Conservation (phyloP, 2,888 invertebrate species). For the Noctuana brunneofusca region DNA sequence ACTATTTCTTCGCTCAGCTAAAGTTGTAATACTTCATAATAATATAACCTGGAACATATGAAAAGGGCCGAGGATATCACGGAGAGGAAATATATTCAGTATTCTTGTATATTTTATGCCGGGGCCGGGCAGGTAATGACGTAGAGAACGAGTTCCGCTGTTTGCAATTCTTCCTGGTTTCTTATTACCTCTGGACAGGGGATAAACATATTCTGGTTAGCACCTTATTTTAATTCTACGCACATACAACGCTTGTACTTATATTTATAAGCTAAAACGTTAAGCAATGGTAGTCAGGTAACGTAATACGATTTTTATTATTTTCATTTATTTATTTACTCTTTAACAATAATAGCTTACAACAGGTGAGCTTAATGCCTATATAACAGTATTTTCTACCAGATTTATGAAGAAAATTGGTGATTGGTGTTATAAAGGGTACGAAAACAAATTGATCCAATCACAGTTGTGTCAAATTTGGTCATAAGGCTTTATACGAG, state of each 20-base stretch:
- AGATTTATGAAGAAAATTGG: too few relatives aligned
- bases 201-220: conserved; percentile 57
- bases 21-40: neutral
- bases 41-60: neutral
- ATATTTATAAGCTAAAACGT: too few relatives aligned
- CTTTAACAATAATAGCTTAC: too few relatives aligned
- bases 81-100: neutral
- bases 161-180: conserved; percentile 36
- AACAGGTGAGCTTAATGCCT: too few relatives aligned
- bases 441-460: too few relatives aligned
- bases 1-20: neutral
- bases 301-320: too few relatives aligned
- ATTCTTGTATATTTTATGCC: conserved; percentile 23
- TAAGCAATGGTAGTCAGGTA: too few relatives aligned
- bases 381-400: too few relatives aligned
- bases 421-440: too few relatives aligned
- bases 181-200: conserved; percentile 48
- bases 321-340: too few relatives aligned
- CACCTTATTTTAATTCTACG: conserved; percentile 58
- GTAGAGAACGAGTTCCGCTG: neutral
- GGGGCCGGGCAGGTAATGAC: conserved; percentile 7
- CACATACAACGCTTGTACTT: conserved; percentile 25
- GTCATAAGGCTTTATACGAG: too few relatives aligned
- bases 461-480: too few relatives aligned
- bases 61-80: neutral